A percentile compares a stretch with the other conserved stretches of the same genome.
Evolutionary conservation across 2,888 invertebrate species (phyloP).

Genomic region (Flabesymbios commensalis): DNA sequence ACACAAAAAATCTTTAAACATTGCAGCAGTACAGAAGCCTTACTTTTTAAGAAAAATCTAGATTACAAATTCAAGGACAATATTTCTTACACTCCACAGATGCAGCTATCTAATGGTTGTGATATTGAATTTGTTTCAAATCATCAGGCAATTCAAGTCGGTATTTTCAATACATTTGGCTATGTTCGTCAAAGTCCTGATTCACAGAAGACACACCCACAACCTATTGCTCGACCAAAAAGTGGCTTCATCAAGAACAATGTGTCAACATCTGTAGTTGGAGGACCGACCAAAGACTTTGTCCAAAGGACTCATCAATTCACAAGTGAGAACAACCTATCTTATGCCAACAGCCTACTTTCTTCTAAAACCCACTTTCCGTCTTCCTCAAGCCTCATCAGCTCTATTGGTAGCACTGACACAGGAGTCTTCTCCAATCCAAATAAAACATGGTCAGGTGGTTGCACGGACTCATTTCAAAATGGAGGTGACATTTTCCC

Average conservation of each 20-base stretch:
- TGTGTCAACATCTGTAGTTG: no score
- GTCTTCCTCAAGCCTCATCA: constrained; percentile 16
- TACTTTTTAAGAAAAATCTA: constrained; percentile 90
- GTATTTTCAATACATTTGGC: constrained; percentile 82
- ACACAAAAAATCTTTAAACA: constrained; percentile 89
- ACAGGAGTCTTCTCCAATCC: constrained; percentile 23
- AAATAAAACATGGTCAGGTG: constrained; percentile 97
- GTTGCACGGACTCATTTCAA: constrained; percentile 68
- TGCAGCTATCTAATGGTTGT: constrained; percentile 66
- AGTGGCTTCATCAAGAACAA: no score
- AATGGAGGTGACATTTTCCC: constrained; percentile 62
- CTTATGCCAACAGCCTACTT: constrained; percentile 32
- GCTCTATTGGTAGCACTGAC: constrained; percentile 25
- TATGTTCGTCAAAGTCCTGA: constrained; percentile 81
- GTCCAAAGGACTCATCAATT: background rate
- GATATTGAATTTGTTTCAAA: constrained; percentile 94
- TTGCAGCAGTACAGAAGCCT: constrained; percentile 84
- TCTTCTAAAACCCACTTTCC: constrained; percentile 26
- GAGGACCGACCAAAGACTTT: constrained; percentile 27
- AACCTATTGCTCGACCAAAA: constrained; percentile 74
- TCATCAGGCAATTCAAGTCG: constrained; percentile 88
- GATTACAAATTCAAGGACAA: constrained; percentile 86
- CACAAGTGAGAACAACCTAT: constrained; percentile 36
- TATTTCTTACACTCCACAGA: constrained; percentile 81
- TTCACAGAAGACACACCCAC: constrained; percentile 43